These are phyloP conservation scores for Neodiprion lecontei DNA, from an alignment of 1,140 invertebrate genomes.

Conservation along the genomic window DNA sequence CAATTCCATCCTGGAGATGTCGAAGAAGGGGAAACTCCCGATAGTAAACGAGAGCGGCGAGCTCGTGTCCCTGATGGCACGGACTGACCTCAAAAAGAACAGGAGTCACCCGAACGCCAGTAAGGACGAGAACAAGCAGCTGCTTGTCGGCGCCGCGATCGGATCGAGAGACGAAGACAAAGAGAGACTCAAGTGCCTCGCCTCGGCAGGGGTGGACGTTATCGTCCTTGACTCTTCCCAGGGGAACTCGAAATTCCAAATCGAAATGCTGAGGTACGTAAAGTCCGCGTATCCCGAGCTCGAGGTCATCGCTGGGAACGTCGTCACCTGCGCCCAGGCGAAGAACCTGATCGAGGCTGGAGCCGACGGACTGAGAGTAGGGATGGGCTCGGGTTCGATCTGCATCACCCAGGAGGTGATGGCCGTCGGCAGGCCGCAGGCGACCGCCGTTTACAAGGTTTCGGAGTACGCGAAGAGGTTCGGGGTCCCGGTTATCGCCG, in stretches of 20 bases:
- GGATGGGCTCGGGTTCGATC: conserved; percentile 96
- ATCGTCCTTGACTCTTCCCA: conserved; percentile 94
- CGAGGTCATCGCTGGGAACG: conserved; percentile 94
- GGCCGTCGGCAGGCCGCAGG: conserved; percentile 95
- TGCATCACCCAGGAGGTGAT: conserved; percentile 98
- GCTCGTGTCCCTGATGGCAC: conserved; percentile 89
- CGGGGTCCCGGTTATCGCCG: conserved; percentile 91
- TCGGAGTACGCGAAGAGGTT: conserved; percentile 84
- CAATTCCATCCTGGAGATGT: conserved; percentile 90
- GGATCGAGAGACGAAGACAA: conserved; percentile 86
- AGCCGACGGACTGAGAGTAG: conserved; percentile 89
- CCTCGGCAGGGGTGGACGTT: conserved; percentile 90
- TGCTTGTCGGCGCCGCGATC: conserved; percentile 92
- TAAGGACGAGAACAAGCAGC: conserved; percentile 94
- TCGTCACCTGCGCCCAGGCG: conserved; percentile 91
- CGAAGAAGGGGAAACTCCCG: conserved; percentile 92
- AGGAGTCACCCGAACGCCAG: conserved; percentile 91
- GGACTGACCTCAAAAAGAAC: conserved; percentile 95
- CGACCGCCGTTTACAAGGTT: conserved; percentile 86
- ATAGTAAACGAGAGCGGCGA: conserved; percentile 88
- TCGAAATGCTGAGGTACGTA: conserved; percentile 91
- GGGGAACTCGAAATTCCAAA: conserved; percentile 92
- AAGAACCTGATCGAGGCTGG: conserved; percentile 95
- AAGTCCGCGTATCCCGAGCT: conserved; percentile 86
- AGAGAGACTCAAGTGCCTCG: conserved; percentile 76